A percentile compares a stretch with the other conserved stretches of the same genome.
Evolutionary conservation across 1,140 invertebrate species (phyloP).

Genomic region (Drosophila parabipectinata): DNA sequence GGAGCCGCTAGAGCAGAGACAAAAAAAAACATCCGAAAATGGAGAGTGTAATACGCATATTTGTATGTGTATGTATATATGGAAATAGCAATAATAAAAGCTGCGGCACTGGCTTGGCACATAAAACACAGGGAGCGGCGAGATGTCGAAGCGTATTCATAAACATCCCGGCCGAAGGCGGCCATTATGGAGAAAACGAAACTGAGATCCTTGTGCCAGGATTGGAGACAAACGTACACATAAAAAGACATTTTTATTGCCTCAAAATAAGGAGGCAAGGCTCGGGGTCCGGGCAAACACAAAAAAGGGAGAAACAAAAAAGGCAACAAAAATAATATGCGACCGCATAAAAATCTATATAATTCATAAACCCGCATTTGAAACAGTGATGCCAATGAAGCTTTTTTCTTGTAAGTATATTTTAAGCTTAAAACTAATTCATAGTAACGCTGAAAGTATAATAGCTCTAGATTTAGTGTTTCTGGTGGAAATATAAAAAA

Average conservation of each 20-base stretch:
- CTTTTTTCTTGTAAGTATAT: neutral
- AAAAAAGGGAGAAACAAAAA: conserved; percentile 57
- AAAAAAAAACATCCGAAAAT: conserved; percentile 41
- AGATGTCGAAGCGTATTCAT: conserved; percentile 45
- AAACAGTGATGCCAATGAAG: conserved; percentile 11
- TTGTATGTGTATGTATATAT: conserved; percentile 23
- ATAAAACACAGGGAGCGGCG: conserved; percentile 44
- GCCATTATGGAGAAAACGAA: conserved; percentile 39
- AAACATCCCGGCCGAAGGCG: conserved; percentile 41
- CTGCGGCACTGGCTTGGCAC: conserved; percentile 35
- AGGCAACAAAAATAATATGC: conserved; percentile 78
- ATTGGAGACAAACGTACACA: conserved; percentile 49
- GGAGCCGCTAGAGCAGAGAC: conserved; percentile 53
- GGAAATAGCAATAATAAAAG: conserved; percentile 56
- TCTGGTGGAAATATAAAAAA: too few relatives aligned
- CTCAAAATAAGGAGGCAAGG: conserved; percentile 32
- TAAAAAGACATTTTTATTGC: conserved; percentile 79
- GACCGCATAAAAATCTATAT: conserved; percentile 82
- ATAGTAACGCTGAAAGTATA: too few relatives aligned
- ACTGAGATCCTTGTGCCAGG: conserved; percentile 48
- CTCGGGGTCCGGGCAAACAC: conserved; percentile 22
- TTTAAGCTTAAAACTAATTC: neutral
- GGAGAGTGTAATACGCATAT: conserved; percentile 27
- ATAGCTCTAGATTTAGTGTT: too few relatives aligned
- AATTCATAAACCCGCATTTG: conserved; percentile 70